phyloP scores from a whole-genome alignment of 2,113 vertebrate genomes.

The Odocoileus hemionus region DNA sequence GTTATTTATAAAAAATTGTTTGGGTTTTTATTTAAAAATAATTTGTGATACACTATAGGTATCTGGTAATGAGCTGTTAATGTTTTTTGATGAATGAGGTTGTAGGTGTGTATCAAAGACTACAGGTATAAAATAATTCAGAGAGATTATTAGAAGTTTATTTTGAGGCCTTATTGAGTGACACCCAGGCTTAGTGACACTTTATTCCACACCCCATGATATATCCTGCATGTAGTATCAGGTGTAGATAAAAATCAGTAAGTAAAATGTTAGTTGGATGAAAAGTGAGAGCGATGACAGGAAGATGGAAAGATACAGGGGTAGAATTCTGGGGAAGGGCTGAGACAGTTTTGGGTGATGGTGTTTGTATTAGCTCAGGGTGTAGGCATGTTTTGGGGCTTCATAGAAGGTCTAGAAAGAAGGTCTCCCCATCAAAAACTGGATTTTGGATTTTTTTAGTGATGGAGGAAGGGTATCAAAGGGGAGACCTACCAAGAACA shows the following conservation, averaged over 20 bases:
- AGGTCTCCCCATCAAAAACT: background rate
- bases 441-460: background rate
- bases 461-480: background rate
- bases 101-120: background rate
- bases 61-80: background rate
- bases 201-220: background rate
- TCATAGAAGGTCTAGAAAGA: conserved; percentile 20
- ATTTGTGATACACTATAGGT: background rate
- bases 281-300: background rate
- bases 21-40: background rate
- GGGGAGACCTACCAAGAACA: background rate
- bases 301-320: background rate
- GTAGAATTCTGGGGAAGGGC: background rate
- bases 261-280: background rate
- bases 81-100: background rate
- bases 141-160: background rate
- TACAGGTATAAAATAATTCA: background rate
- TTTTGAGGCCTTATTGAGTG: background rate
- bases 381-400: background rate
- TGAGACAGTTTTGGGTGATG: background rate
- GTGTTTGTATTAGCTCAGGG: background rate
- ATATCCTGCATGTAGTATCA: background rate
- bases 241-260: background rate
- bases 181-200: background rate
- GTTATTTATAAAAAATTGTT: background rate